Percentiles rank a stretch among this genome's conserved stretches.
Evolutionary conservation across 2,797 vertebrate species (phyloP).

Genomic region (Chloroceryle amazona): DNA sequence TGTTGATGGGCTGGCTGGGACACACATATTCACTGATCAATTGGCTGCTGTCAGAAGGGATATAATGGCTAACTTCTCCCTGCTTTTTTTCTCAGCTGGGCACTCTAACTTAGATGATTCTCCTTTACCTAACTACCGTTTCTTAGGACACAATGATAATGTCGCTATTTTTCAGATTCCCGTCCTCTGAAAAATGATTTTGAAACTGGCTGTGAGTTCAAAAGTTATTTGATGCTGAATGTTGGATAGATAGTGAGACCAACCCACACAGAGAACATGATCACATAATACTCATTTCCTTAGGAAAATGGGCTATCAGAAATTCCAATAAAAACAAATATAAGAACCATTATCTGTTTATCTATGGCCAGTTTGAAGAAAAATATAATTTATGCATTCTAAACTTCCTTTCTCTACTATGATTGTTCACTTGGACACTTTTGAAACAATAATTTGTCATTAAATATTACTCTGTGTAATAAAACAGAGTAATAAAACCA

Average conservation of each 20-base stretch:
- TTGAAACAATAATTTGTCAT: neutral
- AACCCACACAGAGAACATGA: neutral
- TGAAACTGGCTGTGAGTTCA: neutral
- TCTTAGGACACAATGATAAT: neutral
- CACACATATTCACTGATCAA: neutral
- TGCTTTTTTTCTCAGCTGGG: neutral
- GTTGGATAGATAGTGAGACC: neutral
- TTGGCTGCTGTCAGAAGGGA: neutral
- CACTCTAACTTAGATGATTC: neutral
- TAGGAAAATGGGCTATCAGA: neutral
- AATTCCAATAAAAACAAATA: neutral
- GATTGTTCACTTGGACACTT: neutral
- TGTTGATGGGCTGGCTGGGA: neutral
- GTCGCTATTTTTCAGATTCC: neutral
- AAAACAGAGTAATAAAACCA: no score
- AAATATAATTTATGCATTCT: neutral
- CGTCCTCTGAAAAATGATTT: neutral
- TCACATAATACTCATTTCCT: neutral
- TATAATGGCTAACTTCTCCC: neutral
- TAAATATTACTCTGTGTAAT: neutral
- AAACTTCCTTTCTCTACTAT: neutral
- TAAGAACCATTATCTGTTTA: neutral
- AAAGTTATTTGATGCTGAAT: neutral
- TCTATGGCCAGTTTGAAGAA: neutral
- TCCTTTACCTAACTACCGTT: neutral